Conservation (phyloP, 2,797 vertebrate species). For the Sebastes steindachneri region DNA sequence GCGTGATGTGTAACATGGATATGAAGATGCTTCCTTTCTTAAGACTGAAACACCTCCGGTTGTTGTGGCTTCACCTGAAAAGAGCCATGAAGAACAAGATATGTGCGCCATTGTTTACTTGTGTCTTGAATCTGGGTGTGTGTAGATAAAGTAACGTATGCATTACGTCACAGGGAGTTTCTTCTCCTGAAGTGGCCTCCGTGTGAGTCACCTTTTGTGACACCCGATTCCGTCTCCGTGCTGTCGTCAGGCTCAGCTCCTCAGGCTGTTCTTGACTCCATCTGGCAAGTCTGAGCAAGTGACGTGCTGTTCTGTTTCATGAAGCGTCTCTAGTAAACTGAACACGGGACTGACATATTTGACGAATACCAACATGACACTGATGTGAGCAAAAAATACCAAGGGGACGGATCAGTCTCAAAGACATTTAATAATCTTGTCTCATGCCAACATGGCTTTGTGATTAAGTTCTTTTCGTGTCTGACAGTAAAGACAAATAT, state of each 20-base stretch:
- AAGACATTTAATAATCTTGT: background rate
- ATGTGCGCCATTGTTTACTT: slow-evolving; percentile 32
- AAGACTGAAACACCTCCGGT: slow-evolving; percentile 8
- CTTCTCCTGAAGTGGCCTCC: slow-evolving; percentile 39
- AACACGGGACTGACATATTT: background rate
- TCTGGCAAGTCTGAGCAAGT: slow-evolving; percentile 50
- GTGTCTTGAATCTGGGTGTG: slow-evolving; percentile 59
- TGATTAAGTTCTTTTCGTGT: background rate
- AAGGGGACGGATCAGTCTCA: background rate
- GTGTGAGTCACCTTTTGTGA: slow-evolving; percentile 60
- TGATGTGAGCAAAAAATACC: background rate
- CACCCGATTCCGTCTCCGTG: slow-evolving; percentile 32
- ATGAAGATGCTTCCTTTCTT: background rate
- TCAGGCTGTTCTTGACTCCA: slow-evolving; percentile 27
- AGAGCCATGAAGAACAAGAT: slow-evolving; percentile 28
- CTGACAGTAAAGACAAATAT: background rate
- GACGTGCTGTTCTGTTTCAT: background rate
- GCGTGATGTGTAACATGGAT: background rate
- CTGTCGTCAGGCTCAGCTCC: slow-evolving; percentile 21
- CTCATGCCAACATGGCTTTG: background rate
- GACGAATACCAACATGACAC: background rate
- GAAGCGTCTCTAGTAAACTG: background rate
- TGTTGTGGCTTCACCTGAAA: background rate
- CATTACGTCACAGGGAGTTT: slow-evolving; percentile 47
- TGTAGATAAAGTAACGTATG: slow-evolving; percentile 47